phyloP scores from a whole-genome alignment of 2,113 vertebrate genomes.

The Catharus bicknelli region DNA sequence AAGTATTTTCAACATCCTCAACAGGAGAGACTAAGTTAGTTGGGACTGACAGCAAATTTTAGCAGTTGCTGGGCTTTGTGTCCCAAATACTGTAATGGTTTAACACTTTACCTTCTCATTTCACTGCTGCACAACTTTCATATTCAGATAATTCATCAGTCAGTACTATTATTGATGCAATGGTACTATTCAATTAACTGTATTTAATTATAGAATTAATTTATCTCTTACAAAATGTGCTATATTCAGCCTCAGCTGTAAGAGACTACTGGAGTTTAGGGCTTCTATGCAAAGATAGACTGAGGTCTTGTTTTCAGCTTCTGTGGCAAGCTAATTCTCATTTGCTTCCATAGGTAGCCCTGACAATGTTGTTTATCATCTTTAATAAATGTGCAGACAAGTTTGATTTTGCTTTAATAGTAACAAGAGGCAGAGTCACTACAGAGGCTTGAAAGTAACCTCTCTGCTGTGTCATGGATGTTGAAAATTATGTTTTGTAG shows the following conservation, averaged over 20 bases:
- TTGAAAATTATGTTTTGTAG: not conserved
- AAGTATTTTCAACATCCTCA: not conserved
- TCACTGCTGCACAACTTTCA: not conserved
- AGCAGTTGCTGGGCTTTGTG: not conserved
- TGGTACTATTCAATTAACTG: not conserved
- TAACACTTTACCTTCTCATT: not conserved
- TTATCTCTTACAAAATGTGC: not conserved
- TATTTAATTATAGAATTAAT: not conserved
- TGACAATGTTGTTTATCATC: not conserved
- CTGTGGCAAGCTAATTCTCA: not conserved
- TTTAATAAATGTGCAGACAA: not conserved
- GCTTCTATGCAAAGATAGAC: not conserved
- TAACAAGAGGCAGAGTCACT: not conserved
- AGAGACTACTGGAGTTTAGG: not conserved
- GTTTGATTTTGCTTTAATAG: not conserved
- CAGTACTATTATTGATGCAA: not conserved
- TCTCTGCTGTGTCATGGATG: not conserved
- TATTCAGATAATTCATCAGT: not conserved
- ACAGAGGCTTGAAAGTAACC: not conserved
- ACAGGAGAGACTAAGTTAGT: not conserved
- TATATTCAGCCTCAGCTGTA: not conserved
- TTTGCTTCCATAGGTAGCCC: not conserved
- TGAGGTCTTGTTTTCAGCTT: not conserved
- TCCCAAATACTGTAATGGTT: not conserved
- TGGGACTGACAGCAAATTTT: not conserved